Conservation (phyloP, 2,888 invertebrate genomes). For the Pyrochroa serraticornis region DNA sequence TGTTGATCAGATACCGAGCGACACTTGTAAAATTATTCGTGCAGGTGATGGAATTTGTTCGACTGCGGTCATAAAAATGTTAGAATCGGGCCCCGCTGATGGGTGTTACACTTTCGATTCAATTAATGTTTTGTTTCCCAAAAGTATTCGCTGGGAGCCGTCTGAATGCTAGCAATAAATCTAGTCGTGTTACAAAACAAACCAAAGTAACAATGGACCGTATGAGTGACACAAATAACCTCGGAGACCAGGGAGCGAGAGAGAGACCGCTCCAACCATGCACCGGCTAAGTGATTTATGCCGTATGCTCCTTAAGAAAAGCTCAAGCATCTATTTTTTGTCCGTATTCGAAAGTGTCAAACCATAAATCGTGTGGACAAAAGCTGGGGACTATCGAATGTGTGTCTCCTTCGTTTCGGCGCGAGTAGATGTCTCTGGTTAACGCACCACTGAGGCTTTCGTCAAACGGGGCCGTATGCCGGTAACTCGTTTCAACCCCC, state of each 20-base stretch:
- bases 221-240: constrained; percentile 58
- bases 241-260: constrained; percentile 35
- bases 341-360: constrained; percentile 59
- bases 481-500: constrained; percentile 11
- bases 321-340: constrained; percentile 58
- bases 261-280: constrained; percentile 34
- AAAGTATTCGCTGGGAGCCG: constrained; percentile 42
- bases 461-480: constrained; percentile 1
- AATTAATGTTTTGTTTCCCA: constrained; percentile 50
- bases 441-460: not conserved
- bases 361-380: constrained; percentile 57
- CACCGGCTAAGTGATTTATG: constrained; percentile 56
- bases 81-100: not conserved
- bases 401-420: constrained; percentile 29
- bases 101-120: constrained; percentile 48
- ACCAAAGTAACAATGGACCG: constrained; percentile 56
- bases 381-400: constrained; percentile 48
- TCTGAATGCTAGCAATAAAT: constrained; percentile 52
- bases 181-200: constrained; percentile 56
- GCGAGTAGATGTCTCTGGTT: constrained; percentile 22
- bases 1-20: no score
- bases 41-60: no score
- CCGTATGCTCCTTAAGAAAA: constrained; percentile 58
- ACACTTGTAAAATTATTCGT: no score
- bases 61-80: no score